Evolutionary conservation across 2,797 vertebrate genomes (phyloP).

Genomic region (Anguilla pacifica): DNA sequence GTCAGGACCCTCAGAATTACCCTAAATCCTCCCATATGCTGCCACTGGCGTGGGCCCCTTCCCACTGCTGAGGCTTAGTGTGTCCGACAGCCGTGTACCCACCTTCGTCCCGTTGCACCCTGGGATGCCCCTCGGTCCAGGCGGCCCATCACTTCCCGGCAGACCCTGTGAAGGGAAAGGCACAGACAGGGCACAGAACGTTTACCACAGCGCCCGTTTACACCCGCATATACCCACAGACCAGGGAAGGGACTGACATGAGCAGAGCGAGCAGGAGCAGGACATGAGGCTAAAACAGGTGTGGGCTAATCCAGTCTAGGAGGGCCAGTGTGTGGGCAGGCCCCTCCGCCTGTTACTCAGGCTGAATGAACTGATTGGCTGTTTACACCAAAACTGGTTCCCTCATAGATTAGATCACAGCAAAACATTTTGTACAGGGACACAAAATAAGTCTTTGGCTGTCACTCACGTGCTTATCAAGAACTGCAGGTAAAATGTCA

Average conservation of each 20-base stretch:
- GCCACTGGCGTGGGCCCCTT: not conserved
- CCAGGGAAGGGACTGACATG: not conserved
- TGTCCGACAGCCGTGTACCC: slow-evolving; percentile 32
- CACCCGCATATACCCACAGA: not conserved
- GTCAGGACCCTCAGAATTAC: too few relatives aligned
- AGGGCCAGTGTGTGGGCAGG: too few relatives aligned
- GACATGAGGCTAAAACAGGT: not conserved
- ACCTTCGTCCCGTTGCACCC: slow-evolving; percentile 99
- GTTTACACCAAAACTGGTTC: too few relatives aligned
- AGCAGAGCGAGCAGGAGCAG: not conserved
- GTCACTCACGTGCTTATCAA: too few relatives aligned
- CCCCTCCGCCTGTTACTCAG: too few relatives aligned
- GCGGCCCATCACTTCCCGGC: slow-evolving; percentile 88
- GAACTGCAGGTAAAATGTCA: too few relatives aligned
- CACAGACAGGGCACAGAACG: slow-evolving; percentile 27
- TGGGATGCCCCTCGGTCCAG: slow-evolving; percentile 84
- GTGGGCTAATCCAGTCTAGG: too few relatives aligned
- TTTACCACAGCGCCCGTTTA: not conserved
- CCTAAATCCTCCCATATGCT: too few relatives aligned
- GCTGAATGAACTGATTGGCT: too few relatives aligned
- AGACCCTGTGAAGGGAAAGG: slow-evolving; percentile 76
- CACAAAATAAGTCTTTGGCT: too few relatives aligned
- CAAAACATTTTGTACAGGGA: too few relatives aligned
- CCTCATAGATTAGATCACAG: too few relatives aligned
- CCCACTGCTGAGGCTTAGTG: not conserved